Evolutionary conservation across 2,797 vertebrate genomes (phyloP).

Genomic region (Apodemus agrarius): DNA sequence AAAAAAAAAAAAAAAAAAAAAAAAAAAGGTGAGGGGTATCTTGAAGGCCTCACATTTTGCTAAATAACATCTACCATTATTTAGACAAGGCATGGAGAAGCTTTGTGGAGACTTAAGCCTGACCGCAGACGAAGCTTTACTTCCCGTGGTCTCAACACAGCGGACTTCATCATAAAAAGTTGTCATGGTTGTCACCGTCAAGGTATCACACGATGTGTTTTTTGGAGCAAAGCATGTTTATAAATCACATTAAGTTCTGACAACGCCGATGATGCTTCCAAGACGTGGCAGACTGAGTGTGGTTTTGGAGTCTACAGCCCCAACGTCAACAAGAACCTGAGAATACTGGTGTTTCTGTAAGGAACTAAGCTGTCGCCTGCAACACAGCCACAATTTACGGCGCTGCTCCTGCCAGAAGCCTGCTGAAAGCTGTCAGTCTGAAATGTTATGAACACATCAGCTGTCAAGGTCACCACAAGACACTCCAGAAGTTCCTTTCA

Average conservation of each 20-base stretch:
- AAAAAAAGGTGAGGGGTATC: background rate
- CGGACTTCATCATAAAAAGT: slow-evolving; percentile 20
- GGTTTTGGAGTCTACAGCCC: slow-evolving; percentile 46
- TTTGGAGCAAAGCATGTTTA: background rate
- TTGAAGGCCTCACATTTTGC: background rate
- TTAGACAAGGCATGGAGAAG: background rate
- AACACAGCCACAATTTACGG: slow-evolving; percentile 73
- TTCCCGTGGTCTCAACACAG: background rate
- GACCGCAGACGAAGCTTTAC: slow-evolving; percentile 22
- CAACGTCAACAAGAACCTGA: slow-evolving; percentile 47
- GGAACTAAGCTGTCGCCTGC: slow-evolving; percentile 78
- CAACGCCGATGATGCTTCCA: background rate
- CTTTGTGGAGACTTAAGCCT: background rate
- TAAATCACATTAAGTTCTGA: slow-evolving; percentile 47
- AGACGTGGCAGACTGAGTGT: background rate
- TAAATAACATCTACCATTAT: background rate
- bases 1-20: no score
- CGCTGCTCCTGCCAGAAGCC: slow-evolving; percentile 73
- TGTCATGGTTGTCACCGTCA: slow-evolving; percentile 46
- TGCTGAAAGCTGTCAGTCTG: slow-evolving; percentile 65
- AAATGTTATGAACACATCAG: slow-evolving; percentile 77
- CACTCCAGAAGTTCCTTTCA: slow-evolving; percentile 54
- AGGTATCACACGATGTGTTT: background rate
- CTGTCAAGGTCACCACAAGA: slow-evolving; percentile 81
- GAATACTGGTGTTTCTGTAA: slow-evolving; percentile 12